Percentiles rank a stretch among this genome's conserved stretches.
Evolutionary conservation across 2,888 invertebrate genomes (phyloP).

Genomic region (Cistogaster globosa): DNA sequence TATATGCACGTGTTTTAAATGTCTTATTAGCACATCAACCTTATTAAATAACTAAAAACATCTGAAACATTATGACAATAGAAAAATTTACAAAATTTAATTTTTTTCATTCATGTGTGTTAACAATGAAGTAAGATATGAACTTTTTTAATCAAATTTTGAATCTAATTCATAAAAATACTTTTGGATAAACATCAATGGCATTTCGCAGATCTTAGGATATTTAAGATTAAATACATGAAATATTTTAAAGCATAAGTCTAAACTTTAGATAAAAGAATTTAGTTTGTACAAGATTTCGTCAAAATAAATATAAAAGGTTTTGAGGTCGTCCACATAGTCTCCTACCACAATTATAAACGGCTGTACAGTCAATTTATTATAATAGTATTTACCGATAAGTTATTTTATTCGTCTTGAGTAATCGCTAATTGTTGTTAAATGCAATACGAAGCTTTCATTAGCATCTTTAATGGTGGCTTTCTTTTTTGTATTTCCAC

Average conservation of each 20-base stretch:
- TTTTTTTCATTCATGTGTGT: conserved; percentile 37
- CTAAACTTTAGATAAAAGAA: conserved; percentile 40
- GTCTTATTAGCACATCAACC: conserved; percentile 40
- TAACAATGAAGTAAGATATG: background rate
- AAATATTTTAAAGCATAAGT: conserved; percentile 19
- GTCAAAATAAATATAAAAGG: conserved; percentile 38
- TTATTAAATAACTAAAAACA: conserved; percentile 23
- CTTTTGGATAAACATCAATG: conserved; percentile 38
- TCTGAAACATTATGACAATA: conserved; percentile 42
- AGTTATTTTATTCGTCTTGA: conserved; percentile 47
- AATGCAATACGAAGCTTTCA: conserved; percentile 37
- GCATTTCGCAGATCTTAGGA: conserved; percentile 33
- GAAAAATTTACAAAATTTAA: conserved; percentile 37
- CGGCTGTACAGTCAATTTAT: conserved; percentile 16
- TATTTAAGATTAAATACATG: background rate
- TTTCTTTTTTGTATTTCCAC: too few species aligned
- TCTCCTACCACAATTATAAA: conserved; percentile 47
- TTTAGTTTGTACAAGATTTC: conserved; percentile 28
- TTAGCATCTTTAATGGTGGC: too few species aligned
- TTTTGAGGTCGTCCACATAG: conserved; percentile 42
- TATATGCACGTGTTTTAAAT: conserved; percentile 64
- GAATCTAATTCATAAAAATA: conserved; percentile 33
- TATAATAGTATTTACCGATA: conserved; percentile 50
- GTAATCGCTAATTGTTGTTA: conserved; percentile 38
- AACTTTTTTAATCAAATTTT: too few species aligned